Percentiles rank a stretch among this genome's conserved stretches.
Conservation (phyloP, 2,113 vertebrate species). For the Syngnathus scovelli region DNA sequence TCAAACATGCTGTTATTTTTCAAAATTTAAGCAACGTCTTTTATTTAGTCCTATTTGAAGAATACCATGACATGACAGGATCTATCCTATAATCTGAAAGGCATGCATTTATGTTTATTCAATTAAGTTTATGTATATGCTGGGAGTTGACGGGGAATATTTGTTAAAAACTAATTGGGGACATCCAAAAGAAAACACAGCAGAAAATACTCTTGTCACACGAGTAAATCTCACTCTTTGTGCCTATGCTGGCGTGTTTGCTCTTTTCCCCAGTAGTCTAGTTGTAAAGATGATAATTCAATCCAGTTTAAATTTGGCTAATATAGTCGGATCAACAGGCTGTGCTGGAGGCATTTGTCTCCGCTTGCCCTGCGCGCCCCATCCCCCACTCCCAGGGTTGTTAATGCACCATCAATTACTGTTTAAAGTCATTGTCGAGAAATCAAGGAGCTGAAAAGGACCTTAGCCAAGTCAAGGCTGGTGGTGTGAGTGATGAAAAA, state of each 20-base stretch:
- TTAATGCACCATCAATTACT: constrained; percentile 49
- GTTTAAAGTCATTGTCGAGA: constrained; percentile 11
- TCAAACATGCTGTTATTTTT: constrained; percentile 9
- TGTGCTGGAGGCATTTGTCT: constrained; percentile 42
- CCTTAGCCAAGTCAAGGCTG: neutral
- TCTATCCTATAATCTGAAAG: neutral
- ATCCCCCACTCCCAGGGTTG: constrained; percentile 12
- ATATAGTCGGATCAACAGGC: too few species aligned
- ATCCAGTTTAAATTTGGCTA: too few species aligned
- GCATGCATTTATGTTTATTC: neutral
- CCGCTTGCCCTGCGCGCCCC: neutral
- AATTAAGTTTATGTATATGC: neutral
- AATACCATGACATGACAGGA: neutral
- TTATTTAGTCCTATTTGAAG: neutral
- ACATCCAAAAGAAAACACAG: neutral
- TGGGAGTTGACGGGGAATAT: neutral
- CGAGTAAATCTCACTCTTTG: too few species aligned
- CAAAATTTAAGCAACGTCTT: constrained; percentile 6
- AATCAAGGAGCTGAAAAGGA: constrained; percentile 10
- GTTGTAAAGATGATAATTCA: too few species aligned
- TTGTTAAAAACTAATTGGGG: neutral
- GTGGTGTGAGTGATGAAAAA: too few species aligned
- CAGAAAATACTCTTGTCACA: too few species aligned
- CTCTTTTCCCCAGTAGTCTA: too few species aligned
- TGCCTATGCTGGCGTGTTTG: too few species aligned